phyloP scores from a whole-genome alignment of 1,140 invertebrate genomes.

The Heliconius himera region DNA sequence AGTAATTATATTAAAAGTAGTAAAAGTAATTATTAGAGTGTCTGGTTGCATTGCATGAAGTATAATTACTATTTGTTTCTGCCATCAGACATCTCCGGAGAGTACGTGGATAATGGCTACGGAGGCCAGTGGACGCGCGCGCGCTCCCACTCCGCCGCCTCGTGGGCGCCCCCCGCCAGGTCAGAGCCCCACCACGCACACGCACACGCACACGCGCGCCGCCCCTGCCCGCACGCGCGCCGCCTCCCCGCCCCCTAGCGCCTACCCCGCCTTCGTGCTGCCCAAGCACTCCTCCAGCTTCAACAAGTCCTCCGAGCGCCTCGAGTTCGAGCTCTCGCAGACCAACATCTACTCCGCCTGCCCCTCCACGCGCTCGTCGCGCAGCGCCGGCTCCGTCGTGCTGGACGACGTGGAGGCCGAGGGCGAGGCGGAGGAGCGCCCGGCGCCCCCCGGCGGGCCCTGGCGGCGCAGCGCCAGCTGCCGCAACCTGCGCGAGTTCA shows the following conservation, averaged over 20 bases:
- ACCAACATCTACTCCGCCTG: slow-evolving; percentile 80
- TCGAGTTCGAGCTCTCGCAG: slow-evolving; percentile 80
- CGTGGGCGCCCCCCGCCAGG: slow-evolving; percentile 68
- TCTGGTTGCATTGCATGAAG: no score
- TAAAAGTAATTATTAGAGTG: no score
- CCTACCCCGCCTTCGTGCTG: slow-evolving; percentile 68
- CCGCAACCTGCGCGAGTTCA: slow-evolving; percentile 88
- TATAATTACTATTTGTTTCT: not conserved
- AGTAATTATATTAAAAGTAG: no score
- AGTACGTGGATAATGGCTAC: slow-evolving; percentile 82
- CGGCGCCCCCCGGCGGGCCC: slow-evolving; percentile 24
- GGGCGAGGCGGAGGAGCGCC: slow-evolving; percentile 28
- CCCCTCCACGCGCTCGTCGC: slow-evolving; percentile 66
- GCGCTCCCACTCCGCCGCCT: slow-evolving; percentile 81
- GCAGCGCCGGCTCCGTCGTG: slow-evolving; percentile 61
- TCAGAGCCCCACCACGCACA: slow-evolving; percentile 66
- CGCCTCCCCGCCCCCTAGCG: slow-evolving; percentile 61
- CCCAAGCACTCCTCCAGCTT: slow-evolving; percentile 69
- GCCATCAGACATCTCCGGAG: slow-evolving; percentile 80
- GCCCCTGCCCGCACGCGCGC: slow-evolving; percentile 51
- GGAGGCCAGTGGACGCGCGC: slow-evolving; percentile 71
- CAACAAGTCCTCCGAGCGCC: slow-evolving; percentile 77
- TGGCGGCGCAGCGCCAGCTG: slow-evolving; percentile 89
- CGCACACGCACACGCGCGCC: slow-evolving; percentile 47
- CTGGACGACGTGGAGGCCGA: slow-evolving; percentile 50